Conservation (phyloP, 2,888 invertebrate genomes). For the Caenorhabditis sp. region DNA sequence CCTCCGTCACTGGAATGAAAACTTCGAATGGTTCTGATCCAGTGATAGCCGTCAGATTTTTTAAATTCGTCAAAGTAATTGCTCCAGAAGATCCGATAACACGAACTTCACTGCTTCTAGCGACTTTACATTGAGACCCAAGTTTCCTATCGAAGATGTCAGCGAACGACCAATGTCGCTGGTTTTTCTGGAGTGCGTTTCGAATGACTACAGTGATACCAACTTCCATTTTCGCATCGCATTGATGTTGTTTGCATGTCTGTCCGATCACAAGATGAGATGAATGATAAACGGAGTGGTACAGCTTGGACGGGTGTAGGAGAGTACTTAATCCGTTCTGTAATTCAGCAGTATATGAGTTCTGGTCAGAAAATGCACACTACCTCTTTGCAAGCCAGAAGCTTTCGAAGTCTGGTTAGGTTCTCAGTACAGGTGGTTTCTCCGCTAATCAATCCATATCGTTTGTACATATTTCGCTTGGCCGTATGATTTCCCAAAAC, state of each 20-base stretch:
- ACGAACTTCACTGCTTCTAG: constrained; percentile 50
- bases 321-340: constrained; percentile 91
- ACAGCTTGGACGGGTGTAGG: constrained; percentile 90
- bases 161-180: constrained; percentile 54
- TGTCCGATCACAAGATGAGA: constrained; percentile 50
- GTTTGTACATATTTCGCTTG: constrained; percentile 4
- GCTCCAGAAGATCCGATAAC: constrained; percentile 21
- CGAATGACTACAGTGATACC: constrained; percentile 51
- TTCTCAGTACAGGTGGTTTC: constrained; percentile 99
- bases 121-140: constrained; percentile 53
- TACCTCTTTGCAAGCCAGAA: constrained; percentile 92
- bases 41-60: constrained; percentile 38
- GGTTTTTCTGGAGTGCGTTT: constrained; percentile 39
- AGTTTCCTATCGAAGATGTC: constrained; percentile 65
- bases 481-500: constrained; percentile 22
- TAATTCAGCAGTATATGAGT: constrained; percentile 60
- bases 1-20: constrained; percentile 21
- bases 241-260: constrained; percentile 10
- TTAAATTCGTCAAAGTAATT: constrained; percentile 23
- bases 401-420: constrained; percentile 97
- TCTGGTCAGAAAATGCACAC: background rate
- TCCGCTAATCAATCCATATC: constrained; percentile 93
- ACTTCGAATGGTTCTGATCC: constrained; percentile 40
- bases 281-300: constrained; percentile 71
- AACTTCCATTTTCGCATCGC: constrained; percentile 46